A percentile compares a stretch with the other conserved stretches of the same genome.
These are phyloP conservation scores for Gallinago solitaria DNA, from an alignment of 2,797 vertebrate genomes.

Conservation along the genomic window DNA sequence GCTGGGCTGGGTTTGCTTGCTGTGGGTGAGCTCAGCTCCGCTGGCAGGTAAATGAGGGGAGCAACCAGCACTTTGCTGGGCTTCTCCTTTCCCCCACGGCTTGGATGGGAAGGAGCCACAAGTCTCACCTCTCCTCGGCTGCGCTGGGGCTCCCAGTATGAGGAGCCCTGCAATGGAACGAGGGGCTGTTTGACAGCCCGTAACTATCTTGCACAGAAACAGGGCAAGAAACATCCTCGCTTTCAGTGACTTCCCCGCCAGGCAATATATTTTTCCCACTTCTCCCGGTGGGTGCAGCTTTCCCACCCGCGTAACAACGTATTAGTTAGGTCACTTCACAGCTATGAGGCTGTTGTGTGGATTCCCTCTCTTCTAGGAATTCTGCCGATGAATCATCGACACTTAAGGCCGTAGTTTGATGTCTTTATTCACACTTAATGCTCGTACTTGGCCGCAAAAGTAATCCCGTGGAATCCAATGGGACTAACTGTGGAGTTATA, in stretches of 20 bases:
- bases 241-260: neutral
- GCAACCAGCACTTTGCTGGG: neutral
- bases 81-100: neutral
- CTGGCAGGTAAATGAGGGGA: neutral
- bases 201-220: neutral
- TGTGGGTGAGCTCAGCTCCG: neutral
- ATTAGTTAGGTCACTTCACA: conserved; percentile 47
- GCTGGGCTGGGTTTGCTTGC: neutral
- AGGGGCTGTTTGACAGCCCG: neutral
- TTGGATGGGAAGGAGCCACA: neutral
- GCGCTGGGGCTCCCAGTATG: rapidly evolving
- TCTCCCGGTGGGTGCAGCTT: neutral
- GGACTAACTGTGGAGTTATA: conserved; percentile 42
- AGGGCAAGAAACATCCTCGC: neutral
- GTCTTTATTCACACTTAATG: conserved; percentile 65
- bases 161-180: neutral
- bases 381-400: conserved; percentile 48
- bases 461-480: conserved; percentile 61
- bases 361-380: conserved; percentile 58
- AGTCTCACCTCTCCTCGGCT: neutral
- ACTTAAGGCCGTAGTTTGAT: conserved; percentile 36
- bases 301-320: neutral
- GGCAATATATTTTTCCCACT: neutral
- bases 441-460: conserved; percentile 30
- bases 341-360: conserved; percentile 27